These are phyloP conservation scores for Papilio dardanus DNA, from an alignment of 1,140 invertebrate genomes.

Conservation along the genomic window DNA sequence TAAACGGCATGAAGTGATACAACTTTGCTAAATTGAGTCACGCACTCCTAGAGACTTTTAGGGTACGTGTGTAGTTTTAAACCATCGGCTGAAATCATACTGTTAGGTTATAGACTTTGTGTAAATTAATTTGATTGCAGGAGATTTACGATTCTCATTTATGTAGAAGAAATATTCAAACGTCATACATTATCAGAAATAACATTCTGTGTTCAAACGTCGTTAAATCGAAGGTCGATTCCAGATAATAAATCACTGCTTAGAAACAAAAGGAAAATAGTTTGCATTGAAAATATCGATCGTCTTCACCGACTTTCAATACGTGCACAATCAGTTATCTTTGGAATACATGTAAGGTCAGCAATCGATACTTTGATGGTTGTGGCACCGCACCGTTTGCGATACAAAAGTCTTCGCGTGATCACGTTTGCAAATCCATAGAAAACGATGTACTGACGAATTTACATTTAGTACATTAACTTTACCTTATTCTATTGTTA, in stretches of 20 bases:
- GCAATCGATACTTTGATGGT: slow-evolving; percentile 24
- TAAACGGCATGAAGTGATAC: background rate
- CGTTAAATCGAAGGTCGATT: slow-evolving; percentile 12
- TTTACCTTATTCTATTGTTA: background rate
- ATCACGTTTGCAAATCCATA: slow-evolving; percentile 13
- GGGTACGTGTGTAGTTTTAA: background rate
- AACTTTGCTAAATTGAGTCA: slow-evolving; percentile 10
- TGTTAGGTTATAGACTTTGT: background rate
- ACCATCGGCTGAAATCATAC: background rate
- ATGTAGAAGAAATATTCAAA: background rate
- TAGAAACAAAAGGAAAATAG: slow-evolving; percentile 29
- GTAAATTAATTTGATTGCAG: background rate
- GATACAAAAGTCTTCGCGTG: slow-evolving; percentile 32
- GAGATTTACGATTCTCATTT: background rate
- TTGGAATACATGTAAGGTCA: slow-evolving; percentile 31
- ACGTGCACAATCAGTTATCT: slow-evolving; percentile 23
- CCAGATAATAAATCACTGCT: slow-evolving; percentile 22
- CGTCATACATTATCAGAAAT: background rate
- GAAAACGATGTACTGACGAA: slow-evolving; percentile 15
- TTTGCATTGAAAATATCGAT: slow-evolving; percentile 33
- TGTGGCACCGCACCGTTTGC: slow-evolving; percentile 4
- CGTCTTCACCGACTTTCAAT: slow-evolving; percentile 4
- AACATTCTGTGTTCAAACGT: slow-evolving; percentile 12
- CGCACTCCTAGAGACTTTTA: background rate
- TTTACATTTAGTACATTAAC: slow-evolving; percentile 20